phyloP scores from a whole-genome alignment of 2,888 invertebrate genomes.

The Agrotis ipsilon region DNA sequence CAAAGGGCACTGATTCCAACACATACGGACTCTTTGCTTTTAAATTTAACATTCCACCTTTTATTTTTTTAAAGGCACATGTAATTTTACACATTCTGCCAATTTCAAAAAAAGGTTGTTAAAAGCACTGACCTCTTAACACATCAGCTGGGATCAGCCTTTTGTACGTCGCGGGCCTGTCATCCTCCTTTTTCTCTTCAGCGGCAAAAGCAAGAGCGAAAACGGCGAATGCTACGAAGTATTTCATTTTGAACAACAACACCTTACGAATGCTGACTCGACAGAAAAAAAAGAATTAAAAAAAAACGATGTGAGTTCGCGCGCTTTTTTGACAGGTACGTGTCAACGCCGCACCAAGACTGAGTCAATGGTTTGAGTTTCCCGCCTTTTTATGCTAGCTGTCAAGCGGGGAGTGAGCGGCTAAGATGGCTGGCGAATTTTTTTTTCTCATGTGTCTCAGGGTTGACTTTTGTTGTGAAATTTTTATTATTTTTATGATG shows the following conservation, averaged over 20 bases:
- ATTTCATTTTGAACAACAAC: slow-evolving; percentile 89
- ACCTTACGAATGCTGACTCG: slow-evolving; percentile 72
- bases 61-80: not conserved
- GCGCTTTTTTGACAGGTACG: slow-evolving; percentile 78
- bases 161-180: slow-evolving; percentile 94
- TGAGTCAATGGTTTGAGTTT: slow-evolving; percentile 80
- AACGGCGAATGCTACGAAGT: slow-evolving; percentile 88
- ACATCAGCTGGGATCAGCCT: slow-evolving; percentile 97
- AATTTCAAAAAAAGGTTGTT: slow-evolving; percentile 23
- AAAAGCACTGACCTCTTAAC: slow-evolving; percentile 94
- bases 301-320: slow-evolving; percentile 74
- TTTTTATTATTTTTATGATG: slow-evolving; percentile 68
- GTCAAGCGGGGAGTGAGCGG: slow-evolving; percentile 83
- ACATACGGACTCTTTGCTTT: not conserved
- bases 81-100: slow-evolving; percentile 1
- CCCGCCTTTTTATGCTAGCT: slow-evolving; percentile 82
- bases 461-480: slow-evolving; percentile 81
- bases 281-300: slow-evolving; percentile 69
- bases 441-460: slow-evolving; percentile 71
- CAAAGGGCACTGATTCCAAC: slow-evolving; percentile 9
- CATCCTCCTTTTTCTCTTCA: slow-evolving; percentile 90
- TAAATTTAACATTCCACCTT: not conserved
- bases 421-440: slow-evolving; percentile 70
- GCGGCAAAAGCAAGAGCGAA: slow-evolving; percentile 90
- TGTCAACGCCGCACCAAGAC: slow-evolving; percentile 81